These are phyloP conservation scores for Bergia sp. DNA, from an alignment of 92 coral and sea anemone genomes.

Conservation along the genomic window DNA sequence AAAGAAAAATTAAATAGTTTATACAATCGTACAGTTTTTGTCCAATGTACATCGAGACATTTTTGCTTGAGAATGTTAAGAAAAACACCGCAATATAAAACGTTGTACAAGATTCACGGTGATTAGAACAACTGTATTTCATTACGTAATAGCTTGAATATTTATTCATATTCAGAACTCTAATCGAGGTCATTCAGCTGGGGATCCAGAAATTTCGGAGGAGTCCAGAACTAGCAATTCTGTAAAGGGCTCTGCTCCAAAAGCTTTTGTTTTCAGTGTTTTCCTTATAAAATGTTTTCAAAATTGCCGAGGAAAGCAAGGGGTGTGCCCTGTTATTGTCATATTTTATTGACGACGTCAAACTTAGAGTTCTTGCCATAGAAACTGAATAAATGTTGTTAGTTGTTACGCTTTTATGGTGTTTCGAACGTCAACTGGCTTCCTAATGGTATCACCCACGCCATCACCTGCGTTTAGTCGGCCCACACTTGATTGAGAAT, in stretches of 20 bases:
- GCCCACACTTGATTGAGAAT: neutral
- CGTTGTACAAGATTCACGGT: neutral
- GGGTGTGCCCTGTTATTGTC: no score
- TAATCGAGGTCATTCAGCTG: neutral
- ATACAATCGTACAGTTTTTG: neutral
- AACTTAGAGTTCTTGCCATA: neutral
- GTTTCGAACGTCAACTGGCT: neutral
- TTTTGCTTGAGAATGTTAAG: neutral
- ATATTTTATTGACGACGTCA: neutral
- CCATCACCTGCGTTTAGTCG: neutral
- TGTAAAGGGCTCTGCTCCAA: no score
- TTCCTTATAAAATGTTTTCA: no score
- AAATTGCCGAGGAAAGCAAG: no score
- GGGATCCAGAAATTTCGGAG: no score
- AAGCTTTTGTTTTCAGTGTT: no score
- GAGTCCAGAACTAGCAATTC: no score
- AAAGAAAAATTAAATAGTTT: neutral
- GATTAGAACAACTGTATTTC: neutral
- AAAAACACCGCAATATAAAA: neutral
- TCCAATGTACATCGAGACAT: neutral
- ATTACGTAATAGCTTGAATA: neutral
- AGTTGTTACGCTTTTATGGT: neutral
- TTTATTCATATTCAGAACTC: conserved; percentile 2
- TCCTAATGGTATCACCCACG: neutral
- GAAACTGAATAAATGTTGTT: neutral